phyloP scores from a whole-genome alignment of 2,113 vertebrate species.

The Lepus europaeus region DNA sequence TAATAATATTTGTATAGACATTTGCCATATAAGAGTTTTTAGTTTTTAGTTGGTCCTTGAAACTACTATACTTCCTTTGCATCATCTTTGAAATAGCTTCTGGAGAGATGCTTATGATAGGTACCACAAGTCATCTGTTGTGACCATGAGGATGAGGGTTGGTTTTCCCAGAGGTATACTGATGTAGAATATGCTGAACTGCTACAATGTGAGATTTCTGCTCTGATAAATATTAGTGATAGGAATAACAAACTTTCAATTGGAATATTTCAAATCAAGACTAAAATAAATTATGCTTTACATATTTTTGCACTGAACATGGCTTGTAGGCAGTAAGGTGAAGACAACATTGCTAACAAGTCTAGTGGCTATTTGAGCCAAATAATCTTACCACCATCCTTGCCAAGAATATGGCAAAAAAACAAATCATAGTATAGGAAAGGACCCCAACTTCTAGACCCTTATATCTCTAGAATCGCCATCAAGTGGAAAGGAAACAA shows the following conservation, averaged over 20 bases:
- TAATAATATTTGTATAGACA: not conserved
- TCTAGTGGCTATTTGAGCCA: not conserved
- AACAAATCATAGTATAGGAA: not conserved
- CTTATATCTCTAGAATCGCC: not conserved
- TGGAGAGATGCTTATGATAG: not conserved
- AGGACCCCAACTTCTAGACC: not conserved
- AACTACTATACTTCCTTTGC: not conserved
- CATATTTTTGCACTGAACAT: not conserved
- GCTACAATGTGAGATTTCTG: not conserved
- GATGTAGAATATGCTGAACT: not conserved
- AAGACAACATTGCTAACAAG: not conserved
- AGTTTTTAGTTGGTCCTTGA: conserved; percentile 4
- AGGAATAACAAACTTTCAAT: not conserved
- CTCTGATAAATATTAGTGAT: not conserved
- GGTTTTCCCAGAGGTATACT: not conserved
- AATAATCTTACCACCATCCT: not conserved
- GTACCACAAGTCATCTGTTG: not conserved
- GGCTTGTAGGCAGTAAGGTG: not conserved
- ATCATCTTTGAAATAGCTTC: conserved; percentile 16
- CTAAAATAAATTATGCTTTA: not conserved
- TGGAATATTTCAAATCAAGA: conserved; percentile 22
- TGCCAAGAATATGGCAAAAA: not conserved
- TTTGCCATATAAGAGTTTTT: not conserved
- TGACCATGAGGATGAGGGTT: not conserved
- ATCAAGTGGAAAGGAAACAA: not conserved